phyloP scores from a whole-genome alignment of 2,113 vertebrate species.

The Artemisiospiza belli region DNA sequence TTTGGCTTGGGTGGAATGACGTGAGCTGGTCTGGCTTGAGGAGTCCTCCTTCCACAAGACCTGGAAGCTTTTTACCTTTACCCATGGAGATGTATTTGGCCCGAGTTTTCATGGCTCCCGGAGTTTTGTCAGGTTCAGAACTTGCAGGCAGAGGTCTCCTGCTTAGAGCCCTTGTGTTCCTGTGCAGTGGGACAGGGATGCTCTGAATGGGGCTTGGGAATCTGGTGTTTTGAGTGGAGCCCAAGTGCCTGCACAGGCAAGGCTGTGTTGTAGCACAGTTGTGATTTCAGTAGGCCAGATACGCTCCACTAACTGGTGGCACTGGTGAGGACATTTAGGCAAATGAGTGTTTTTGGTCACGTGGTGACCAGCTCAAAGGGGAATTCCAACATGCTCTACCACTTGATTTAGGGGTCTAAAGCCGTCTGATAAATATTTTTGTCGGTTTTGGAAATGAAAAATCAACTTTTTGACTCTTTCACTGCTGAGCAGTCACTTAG shows the following conservation, averaged over 20 bases:
- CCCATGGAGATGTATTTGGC: fast-evolving
- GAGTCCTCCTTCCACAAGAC: background rate
- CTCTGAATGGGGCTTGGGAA: background rate
- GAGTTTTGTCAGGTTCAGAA: background rate
- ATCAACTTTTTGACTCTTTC: background rate
- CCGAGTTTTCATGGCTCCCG: background rate
- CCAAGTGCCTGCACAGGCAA: background rate
- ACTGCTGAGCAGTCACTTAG: background rate
- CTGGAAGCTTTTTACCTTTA: background rate
- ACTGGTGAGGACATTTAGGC: background rate
- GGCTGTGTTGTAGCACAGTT: background rate
- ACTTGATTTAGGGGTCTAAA: background rate
- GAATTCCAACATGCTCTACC: background rate
- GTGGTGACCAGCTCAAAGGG: background rate
- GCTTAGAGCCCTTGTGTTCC: background rate
- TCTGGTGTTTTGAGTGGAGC: background rate
- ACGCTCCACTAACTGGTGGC: background rate
- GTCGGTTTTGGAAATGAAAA: slow-evolving; percentile 5
- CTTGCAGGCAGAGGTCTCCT: background rate
- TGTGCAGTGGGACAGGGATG: background rate
- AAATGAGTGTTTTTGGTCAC: slow-evolving; percentile 16
- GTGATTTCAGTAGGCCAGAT: background rate
- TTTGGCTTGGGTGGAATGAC: background rate
- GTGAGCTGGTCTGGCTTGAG: background rate
- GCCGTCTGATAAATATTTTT: background rate